Evolutionary conservation across 2,113 vertebrate genomes (phyloP), one percentile per base, ranked within the genome.

Genomic region (Chitala chitala): DNA sequence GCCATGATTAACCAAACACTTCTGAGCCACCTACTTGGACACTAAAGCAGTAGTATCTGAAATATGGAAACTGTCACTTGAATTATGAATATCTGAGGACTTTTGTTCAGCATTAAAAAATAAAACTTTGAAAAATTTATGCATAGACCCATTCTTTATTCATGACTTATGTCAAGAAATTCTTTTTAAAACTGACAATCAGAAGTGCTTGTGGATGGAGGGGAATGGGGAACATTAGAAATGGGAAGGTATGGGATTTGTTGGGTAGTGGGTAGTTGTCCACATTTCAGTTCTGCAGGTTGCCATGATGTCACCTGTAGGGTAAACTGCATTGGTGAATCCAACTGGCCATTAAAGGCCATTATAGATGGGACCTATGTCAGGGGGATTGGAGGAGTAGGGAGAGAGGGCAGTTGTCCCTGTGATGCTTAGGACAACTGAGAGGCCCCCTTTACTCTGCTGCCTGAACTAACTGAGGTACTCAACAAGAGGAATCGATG

Each of bases 81-180:
- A 89, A 90, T 89, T 84, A 89, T 90, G 83, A 88, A 90, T 86
- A 87, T 85, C 77, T 81, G 68, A 87, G 38, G 82, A 88, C 85
- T 87, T 90, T 87, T 89, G 87, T 88, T 86, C 82, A 74, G 76
- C 87, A 88, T 90, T 85, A 88, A 89, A 88, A 89, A 90, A 81
- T 89, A 85, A 90, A 88, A 82, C 72, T 0, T 54, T 89, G 74
- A 89, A 89, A 86, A 46, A 86, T 87, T 83, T 44, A 88, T 88
- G 86, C 10, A 29, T 33, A 24, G 69, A 71, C 55, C 86, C 81
- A 76, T 89, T 72, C 63, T 75, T 86, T 84, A 90, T 88, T 89
- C 82, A 90, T 88, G 74, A 73, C 51, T 80, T 69, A 69, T 78
- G 78, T 76, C 76, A 74, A 50, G 78, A 48, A 78, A 76, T 81